These are phyloP conservation scores for Lordiphosa mommai DNA, from an alignment of 1,140 invertebrate species.

Conservation along the genomic window DNA sequence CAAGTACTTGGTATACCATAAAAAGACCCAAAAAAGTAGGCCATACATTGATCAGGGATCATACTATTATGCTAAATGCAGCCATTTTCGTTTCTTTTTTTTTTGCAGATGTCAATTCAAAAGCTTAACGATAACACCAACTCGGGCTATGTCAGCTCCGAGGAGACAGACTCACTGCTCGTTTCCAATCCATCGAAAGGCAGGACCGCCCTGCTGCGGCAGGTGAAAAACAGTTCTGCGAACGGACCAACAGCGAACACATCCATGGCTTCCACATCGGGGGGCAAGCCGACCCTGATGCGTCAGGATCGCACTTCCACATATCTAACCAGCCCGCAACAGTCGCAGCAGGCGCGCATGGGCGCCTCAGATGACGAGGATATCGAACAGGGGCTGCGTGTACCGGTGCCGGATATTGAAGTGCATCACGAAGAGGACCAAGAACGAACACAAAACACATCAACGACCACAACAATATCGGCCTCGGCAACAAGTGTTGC, in stretches of 20 bases:
- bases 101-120: slow-evolving; percentile 79
- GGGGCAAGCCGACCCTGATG: slow-evolving; percentile 87
- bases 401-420: slow-evolving; percentile 94
- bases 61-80: too few relatives aligned
- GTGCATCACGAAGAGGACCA: slow-evolving; percentile 85
- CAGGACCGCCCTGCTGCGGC: slow-evolving; percentile 50
- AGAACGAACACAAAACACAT: slow-evolving; percentile 62
- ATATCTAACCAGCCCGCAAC: slow-evolving; percentile 86
- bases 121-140: slow-evolving; percentile 81
- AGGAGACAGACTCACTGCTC: slow-evolving; percentile 89
- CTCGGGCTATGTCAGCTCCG: slow-evolving; percentile 85
- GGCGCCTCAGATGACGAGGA: slow-evolving; percentile 85
- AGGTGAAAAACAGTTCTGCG: slow-evolving; percentile 60
- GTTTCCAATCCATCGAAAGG: slow-evolving; percentile 79
- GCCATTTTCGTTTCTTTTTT: too few relatives aligned
- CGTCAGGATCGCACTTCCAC: slow-evolving; percentile 90
- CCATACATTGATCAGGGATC: too few relatives aligned
- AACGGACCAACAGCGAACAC: slow-evolving; percentile 81
- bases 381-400: slow-evolving; percentile 86
- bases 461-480: slow-evolving; percentile 57
- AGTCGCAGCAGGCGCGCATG: slow-evolving; percentile 84
- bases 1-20: too few relatives aligned
- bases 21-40: too few relatives aligned
- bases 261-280: slow-evolving; percentile 76
- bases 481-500: slow-evolving; percentile 35